phyloP scores from a whole-genome alignment of 2,797 vertebrate genomes.

The Clarias pachynema region DNA sequence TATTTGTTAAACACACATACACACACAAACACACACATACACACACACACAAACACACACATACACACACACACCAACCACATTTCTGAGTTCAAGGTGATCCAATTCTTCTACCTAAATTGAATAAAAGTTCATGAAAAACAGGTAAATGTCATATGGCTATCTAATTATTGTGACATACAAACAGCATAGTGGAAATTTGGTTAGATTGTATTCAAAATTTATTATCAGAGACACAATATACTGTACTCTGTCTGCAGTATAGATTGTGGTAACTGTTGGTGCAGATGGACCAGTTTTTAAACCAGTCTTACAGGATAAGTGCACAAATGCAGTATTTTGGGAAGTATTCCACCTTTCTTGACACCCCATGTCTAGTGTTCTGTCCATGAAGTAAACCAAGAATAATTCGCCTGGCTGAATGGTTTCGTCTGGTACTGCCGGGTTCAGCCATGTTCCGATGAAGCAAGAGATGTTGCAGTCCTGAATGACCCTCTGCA shows the following conservation, averaged over 20 bases:
- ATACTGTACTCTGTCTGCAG: not conserved
- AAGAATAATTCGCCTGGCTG: too few species aligned
- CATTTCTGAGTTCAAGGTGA: constrained; percentile 61
- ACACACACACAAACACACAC: too few species aligned
- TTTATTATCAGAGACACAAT: not conserved
- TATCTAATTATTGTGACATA: constrained; percentile 21
- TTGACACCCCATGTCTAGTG: too few species aligned
- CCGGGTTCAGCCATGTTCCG: too few species aligned
- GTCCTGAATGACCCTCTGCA: too few species aligned
- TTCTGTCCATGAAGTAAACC: too few species aligned
- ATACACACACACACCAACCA: constrained; percentile 14
- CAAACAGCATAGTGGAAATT: constrained; percentile 3
- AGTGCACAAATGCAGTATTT: not conserved
- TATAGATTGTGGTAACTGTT: not conserved
- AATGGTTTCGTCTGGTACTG: too few species aligned
- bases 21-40: too few species aligned
- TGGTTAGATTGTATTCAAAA: not conserved
- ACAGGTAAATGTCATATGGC: constrained; percentile 9
- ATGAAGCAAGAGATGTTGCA: too few species aligned
- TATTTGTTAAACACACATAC: not conserved
- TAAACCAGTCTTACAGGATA: not conserved
- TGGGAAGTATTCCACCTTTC: not conserved
- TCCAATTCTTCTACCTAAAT: constrained; percentile 66
- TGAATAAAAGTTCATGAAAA: constrained; percentile 65
- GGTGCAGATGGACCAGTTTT: not conserved